These are phyloP conservation scores for Phenganax subtilis DNA, from an alignment of 92 coral and sea anemone genomes.

Conservation along the genomic window DNA sequence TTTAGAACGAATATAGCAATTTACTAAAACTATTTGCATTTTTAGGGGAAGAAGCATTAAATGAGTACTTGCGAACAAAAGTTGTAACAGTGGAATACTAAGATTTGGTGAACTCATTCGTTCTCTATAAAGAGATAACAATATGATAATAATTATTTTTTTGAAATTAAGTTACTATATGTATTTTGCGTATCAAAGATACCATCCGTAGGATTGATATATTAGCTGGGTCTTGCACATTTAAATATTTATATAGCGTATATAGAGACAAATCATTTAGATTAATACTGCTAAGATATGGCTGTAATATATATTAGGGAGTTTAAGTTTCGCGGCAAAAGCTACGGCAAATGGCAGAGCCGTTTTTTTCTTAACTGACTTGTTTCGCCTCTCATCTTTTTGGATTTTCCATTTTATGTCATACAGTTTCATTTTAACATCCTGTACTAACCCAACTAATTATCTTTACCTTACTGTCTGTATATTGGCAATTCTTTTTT, in stretches of 20 bases:
- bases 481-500: too few relatives aligned
- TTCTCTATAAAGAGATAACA: background rate
- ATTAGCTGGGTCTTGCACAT: background rate
- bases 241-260: background rate
- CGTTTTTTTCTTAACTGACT: too few relatives aligned
- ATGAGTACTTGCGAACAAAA: constrained; percentile 88
- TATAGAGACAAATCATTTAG: too few relatives aligned
- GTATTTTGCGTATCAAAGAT: background rate
- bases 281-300: too few relatives aligned
- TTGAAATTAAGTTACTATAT: background rate
- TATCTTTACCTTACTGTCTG: too few relatives aligned
- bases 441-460: too few relatives aligned
- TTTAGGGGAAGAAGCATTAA: constrained; percentile 83
- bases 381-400: too few relatives aligned
- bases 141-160: background rate
- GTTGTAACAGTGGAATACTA: constrained; percentile 82
- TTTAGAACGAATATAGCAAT: background rate
- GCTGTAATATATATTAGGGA: too few relatives aligned
- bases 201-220: background rate
- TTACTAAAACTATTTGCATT: background rate
- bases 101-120: background rate
- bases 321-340: too few relatives aligned
- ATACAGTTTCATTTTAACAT: too few relatives aligned
- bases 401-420: too few relatives aligned
- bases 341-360: too few relatives aligned